A percentile compares a stretch with the other conserved stretches of the same genome.
Evolutionary conservation across 2,888 invertebrate genomes (phyloP).

Genomic region (Oscheius sp.): DNA sequence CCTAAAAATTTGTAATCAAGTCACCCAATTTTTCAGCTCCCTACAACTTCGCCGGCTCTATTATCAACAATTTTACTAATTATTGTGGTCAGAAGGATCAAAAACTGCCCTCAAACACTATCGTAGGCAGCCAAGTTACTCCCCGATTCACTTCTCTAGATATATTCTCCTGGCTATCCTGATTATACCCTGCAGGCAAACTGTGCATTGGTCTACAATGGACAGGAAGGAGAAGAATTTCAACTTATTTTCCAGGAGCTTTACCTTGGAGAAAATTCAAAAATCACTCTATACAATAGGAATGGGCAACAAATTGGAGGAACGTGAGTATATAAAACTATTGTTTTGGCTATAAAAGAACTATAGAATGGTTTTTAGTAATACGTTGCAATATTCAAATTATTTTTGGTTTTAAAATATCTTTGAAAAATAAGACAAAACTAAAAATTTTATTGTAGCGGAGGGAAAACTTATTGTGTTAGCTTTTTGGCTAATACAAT

Average conservation of each 20-base stretch:
- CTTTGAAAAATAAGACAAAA: no score
- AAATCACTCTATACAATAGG: neutral
- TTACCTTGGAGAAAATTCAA: neutral
- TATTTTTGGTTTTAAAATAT: no score
- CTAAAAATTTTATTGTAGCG: no score
- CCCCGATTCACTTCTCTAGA: neutral
- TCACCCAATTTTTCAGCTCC: neutral
- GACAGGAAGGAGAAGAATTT: neutral
- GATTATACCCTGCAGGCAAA: neutral
- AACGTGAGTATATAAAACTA: no score
- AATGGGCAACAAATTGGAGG: no score
- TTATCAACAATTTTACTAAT: neutral
- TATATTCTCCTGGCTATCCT: slow-evolving; percentile 11
- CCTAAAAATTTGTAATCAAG: neutral
- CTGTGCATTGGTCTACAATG: neutral
- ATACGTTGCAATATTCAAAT: no score
- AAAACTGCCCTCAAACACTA: neutral
- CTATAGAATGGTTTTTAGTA: no score
- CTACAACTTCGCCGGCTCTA: no score
- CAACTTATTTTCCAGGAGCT: neutral
- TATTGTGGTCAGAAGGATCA: neutral
- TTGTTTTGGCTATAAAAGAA: no score
- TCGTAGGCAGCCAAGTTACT: neutral
- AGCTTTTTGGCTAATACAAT: no score
- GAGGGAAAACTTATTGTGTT: no score